A percentile compares a stretch with the other conserved stretches of the same genome.
phyloP scores from a whole-genome alignment of 2,797 vertebrate genomes.

The Leptoclinus maculatus region DNA sequence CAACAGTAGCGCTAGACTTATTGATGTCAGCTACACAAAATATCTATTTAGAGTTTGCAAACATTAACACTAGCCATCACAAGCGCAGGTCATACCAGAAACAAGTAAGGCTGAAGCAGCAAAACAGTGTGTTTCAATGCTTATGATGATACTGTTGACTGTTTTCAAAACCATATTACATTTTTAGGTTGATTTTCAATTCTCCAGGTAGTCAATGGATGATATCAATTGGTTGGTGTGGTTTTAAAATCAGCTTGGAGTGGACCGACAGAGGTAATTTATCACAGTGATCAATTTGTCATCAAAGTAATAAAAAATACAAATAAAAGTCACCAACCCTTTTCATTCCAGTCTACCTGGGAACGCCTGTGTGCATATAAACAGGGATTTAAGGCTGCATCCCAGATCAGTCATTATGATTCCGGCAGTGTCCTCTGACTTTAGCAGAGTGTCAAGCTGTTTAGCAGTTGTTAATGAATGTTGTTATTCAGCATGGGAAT shows the following conservation, averaged over 20 bases:
- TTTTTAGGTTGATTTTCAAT: slow-evolving; percentile 6
- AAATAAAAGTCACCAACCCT: not conserved
- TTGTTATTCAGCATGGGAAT: slow-evolving; percentile 21
- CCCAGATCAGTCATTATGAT: slow-evolving; percentile 12
- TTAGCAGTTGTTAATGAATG: slow-evolving; percentile 49
- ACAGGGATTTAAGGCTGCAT: slow-evolving; percentile 15
- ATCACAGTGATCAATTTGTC: not conserved
- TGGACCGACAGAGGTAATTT: not conserved
- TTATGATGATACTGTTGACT: not conserved
- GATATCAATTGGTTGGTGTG: not conserved
- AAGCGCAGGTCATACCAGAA: not conserved
- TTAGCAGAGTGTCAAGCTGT: slow-evolving; percentile 25
- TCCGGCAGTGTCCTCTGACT: slow-evolving; percentile 26
- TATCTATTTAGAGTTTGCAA: not conserved
- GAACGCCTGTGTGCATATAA: not conserved
- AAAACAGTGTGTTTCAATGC: not conserved
- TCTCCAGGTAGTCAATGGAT: not conserved
- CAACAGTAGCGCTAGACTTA: not conserved
- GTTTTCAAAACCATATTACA: not conserved
- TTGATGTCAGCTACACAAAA: not conserved
- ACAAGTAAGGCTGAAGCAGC: not conserved
- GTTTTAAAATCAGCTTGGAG: not conserved
- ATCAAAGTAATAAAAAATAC: not conserved
- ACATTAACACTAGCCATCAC: not conserved
- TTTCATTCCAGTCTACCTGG: not conserved